A percentile compares a stretch with the other conserved stretches of the same genome.
phyloP scores from a whole-genome alignment of 2,797 vertebrate genomes.

The Glyptemys insculpta region DNA sequence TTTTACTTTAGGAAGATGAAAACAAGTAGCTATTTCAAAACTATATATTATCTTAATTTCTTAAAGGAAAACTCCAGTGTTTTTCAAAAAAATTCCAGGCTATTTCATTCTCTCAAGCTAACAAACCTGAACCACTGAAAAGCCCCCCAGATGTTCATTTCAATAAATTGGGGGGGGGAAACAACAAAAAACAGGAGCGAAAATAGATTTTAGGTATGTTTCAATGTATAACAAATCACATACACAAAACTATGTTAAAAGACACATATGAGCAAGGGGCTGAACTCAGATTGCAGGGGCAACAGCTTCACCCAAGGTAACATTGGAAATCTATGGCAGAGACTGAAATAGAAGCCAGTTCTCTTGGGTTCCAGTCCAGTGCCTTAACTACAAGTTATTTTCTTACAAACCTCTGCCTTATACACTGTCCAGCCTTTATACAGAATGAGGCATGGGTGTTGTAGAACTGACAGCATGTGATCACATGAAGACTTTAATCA shows the following conservation, averaged over 20 bases:
- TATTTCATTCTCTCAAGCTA: slow-evolving; percentile 33
- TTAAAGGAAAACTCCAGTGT: slow-evolving; percentile 15
- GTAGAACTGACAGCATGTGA: neutral
- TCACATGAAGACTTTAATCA: neutral
- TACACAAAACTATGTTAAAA: neutral
- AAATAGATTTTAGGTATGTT: neutral
- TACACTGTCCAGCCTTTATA: accelerated
- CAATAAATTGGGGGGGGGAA: neutral
- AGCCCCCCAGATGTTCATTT: neutral
- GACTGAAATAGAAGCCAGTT: neutral
- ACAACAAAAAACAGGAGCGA: neutral
- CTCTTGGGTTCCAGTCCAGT: neutral
- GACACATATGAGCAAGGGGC: too few species aligned
- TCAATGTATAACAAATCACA: neutral
- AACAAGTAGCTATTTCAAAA: slow-evolving; percentile 20
- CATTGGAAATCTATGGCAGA: neutral
- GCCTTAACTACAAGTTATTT: neutral
- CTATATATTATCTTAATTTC: neutral
- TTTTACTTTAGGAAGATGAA: neutral
- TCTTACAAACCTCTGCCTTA: neutral
- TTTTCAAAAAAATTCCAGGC: slow-evolving; percentile 20
- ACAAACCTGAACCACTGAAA: neutral
- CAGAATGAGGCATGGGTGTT: neutral
- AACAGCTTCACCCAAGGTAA: neutral
- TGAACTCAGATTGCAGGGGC: too few species aligned